Conservation (phyloP, 2,113 vertebrate species). For the Eptesicus fuscus region DNA sequence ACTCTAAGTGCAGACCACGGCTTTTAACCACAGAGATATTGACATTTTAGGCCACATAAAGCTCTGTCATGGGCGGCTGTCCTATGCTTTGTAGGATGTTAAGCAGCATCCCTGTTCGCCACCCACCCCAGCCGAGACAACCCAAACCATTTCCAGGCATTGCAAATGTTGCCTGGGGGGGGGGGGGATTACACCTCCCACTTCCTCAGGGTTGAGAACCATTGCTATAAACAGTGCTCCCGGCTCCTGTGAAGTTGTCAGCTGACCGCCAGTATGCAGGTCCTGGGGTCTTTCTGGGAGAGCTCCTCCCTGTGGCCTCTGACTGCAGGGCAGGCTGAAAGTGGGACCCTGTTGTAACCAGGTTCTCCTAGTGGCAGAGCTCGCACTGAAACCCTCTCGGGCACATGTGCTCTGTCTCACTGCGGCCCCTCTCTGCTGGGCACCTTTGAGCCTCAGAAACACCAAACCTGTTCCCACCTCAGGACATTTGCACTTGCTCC, state of each 20-base stretch:
- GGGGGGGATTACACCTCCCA: not conserved
- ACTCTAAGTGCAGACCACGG: not conserved
- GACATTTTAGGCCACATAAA: not conserved
- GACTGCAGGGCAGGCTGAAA: not conserved
- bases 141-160: not conserved
- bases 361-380: not conserved
- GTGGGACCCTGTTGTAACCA: too few relatives aligned
- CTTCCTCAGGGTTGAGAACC: not conserved
- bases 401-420: not conserved
- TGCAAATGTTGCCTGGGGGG: not conserved
- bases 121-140: not conserved
- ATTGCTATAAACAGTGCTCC: not conserved
- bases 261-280: not conserved
- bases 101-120: not conserved
- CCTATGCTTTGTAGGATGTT: not conserved
- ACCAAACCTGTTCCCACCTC: not conserved
- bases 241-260: not conserved
- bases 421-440: rapidly evolving
- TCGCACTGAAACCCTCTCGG: not conserved
- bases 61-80: not conserved
- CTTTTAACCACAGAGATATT: not conserved
- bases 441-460: not conserved
- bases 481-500: not conserved
- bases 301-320: not conserved
- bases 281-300: not conserved